Base-by-base conservation (phyloP, 2,113 vertebrate genomes). In the Thymallus thymallus region DNA sequence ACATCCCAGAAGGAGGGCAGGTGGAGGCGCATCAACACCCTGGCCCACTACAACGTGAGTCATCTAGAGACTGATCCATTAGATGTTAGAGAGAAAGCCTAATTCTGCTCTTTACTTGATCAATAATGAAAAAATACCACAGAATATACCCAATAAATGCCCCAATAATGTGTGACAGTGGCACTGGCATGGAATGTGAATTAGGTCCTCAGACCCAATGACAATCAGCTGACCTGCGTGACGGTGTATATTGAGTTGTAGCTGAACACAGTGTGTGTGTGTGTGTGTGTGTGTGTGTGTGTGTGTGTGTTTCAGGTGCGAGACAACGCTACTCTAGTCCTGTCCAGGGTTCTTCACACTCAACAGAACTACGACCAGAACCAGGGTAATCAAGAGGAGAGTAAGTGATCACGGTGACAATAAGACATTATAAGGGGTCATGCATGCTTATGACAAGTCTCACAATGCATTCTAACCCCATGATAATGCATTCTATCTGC, bases 1-100 rank as follows among this genome's bases (percentile, higher is more conserved):
- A 98, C 98, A 6, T 98, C 97, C 5, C 96, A 96, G 89, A 96
- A 94, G 79, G 98, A 99, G n/a, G 96, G 98, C 89, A 92, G 96
- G 78, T 98, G 95, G 96, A 96, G 85, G 70, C 95, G 94, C 30
- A 92, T 98, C 92, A 99, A 99, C 89, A 99, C 98, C 0, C 91
- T 99, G 76, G 98, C 96, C 78, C 98, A 99, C 85, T 99, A 98
- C 83, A 99, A 99, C 0, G 98, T 99, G 90, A 96, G 96, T 80
- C 78, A 68, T 51, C 75, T 69, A 61, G 32, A 71, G 26, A 56
- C 72, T 61, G 79, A 84, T 83, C 80, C 66, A 73, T 30, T 56
- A 80, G 67, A 61, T 24, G 55, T 71, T 77, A 83, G 67, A 71
- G 46, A 65, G 72, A 13, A 78, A 76, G 64, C 71, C 80, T 89